Conservation (phyloP, 2,797 vertebrate genomes). For the Dendrocincla fuliginosa region DNA sequence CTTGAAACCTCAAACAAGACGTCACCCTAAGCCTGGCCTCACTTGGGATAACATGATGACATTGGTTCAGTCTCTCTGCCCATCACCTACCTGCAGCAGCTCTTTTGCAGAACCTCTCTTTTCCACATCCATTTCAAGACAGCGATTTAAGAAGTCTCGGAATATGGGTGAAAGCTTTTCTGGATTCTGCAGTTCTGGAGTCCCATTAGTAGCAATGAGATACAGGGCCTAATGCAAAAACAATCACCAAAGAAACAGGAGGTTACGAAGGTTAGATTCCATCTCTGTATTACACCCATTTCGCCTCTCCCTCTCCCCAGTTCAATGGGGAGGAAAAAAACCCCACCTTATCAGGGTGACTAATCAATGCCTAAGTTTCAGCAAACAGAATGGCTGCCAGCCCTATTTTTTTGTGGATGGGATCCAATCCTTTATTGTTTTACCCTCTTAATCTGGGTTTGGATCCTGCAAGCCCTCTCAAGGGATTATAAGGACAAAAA, state of each 20-base stretch:
- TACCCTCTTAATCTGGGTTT: slow-evolving; percentile 32
- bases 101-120: slow-evolving; percentile 95
- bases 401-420: background rate
- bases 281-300: background rate
- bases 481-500: slow-evolving; percentile 46
- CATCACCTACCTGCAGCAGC: slow-evolving; percentile 85
- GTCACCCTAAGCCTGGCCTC: background rate
- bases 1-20: background rate
- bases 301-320: background rate
- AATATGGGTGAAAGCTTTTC: slow-evolving; percentile 91
- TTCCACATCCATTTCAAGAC: slow-evolving; percentile 97
- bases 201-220: slow-evolving; percentile 97
- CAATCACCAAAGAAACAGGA: background rate
- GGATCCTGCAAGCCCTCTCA: slow-evolving; percentile 31
- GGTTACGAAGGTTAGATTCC: background rate
- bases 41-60: fast-evolving
- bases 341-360: background rate
- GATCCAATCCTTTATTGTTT: slow-evolving; percentile 57
- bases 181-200: slow-evolving; percentile 94
- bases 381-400: slow-evolving; percentile 12
- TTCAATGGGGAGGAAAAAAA: background rate
- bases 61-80: background rate
- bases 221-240: slow-evolving; percentile 86
- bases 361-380: slow-evolving; percentile 12
- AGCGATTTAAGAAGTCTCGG: slow-evolving; percentile 92